phyloP scores from a whole-genome alignment of 1,140 invertebrate species.

The Halotydeus destructor region DNA sequence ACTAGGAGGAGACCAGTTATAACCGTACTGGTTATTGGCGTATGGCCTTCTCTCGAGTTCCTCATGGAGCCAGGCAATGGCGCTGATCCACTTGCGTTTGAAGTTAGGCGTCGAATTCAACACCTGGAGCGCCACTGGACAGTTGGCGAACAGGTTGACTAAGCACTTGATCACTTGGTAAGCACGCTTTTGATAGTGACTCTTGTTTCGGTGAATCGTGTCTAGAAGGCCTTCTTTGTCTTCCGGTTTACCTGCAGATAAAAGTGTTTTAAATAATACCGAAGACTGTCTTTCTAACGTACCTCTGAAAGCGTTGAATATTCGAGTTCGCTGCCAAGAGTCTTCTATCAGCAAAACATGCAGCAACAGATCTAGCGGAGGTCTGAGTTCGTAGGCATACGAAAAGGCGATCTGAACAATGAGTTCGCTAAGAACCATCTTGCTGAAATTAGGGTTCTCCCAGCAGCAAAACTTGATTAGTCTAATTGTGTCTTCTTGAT shows the following conservation, averaged over 20 bases:
- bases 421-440: constrained; percentile 62
- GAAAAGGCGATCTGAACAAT: constrained; percentile 73
- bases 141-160: constrained; percentile 68
- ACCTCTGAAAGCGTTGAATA: constrained; percentile 73
- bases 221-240: constrained; percentile 81
- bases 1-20: constrained; percentile 80
- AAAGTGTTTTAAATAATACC: constrained; percentile 2
- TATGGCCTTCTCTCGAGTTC: constrained; percentile 59
- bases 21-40: constrained; percentile 43
- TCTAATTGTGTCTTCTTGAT: constrained; percentile 68
- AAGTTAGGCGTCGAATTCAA: constrained; percentile 51
- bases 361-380: constrained; percentile 70
- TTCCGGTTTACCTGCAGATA: constrained; percentile 47
- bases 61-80: constrained; percentile 83
- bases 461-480: constrained; percentile 64
- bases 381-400: constrained; percentile 77
- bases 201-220: constrained; percentile 71
- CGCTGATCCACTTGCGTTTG: constrained; percentile 59
- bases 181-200: constrained; percentile 83
- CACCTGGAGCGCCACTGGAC: constrained; percentile 44
- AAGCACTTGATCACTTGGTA: constrained; percentile 93
- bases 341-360: constrained; percentile 74
- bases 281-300: neutral
- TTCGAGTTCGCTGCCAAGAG: constrained; percentile 80
- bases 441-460: constrained; percentile 85